A percentile compares a stretch with the other conserved stretches of the same genome.
Conservation (phyloP, 1,140 invertebrate species). For the Xylocopa sonorina region DNA sequence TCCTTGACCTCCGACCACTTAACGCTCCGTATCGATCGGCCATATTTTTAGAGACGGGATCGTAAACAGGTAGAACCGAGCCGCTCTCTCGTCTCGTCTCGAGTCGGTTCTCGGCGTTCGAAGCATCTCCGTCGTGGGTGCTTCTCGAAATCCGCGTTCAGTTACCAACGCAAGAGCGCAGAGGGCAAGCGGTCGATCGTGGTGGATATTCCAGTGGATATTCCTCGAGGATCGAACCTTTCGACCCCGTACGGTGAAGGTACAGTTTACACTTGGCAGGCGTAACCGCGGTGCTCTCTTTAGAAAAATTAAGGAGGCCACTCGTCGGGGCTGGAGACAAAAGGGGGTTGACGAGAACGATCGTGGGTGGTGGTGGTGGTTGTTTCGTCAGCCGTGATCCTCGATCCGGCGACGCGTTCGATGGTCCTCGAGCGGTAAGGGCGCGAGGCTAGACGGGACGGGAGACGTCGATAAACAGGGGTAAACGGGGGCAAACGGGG, state of each 20-base stretch:
- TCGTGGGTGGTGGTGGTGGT: background rate
- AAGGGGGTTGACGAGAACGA: too few relatives aligned
- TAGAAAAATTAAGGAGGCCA: background rate
- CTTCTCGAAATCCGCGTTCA: too few relatives aligned
- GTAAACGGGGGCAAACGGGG: background rate
- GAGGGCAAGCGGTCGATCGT: background rate
- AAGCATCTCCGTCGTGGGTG: background rate
- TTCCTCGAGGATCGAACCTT: background rate
- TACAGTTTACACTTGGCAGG: background rate
- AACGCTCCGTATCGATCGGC: background rate
- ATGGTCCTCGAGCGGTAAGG: background rate
- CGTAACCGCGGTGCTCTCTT: too few relatives aligned
- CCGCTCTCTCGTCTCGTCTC: background rate
- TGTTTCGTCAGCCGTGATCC: background rate
- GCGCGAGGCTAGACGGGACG: too few relatives aligned
- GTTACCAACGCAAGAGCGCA: background rate
- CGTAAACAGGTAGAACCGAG: background rate
- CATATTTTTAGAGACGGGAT: background rate
- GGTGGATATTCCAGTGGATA: background rate
- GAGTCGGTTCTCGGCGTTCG: background rate
- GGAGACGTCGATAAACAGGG: background rate
- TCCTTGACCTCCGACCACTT: conserved; percentile 13
- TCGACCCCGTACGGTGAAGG: background rate
- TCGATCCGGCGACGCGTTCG: conserved; percentile 1
- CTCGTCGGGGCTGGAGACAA: too few relatives aligned